A percentile compares a stretch with the other conserved stretches of the same genome.
Conservation (phyloP, 1,140 invertebrate genomes). For the Macrobrachium rosenbergii region DNA sequence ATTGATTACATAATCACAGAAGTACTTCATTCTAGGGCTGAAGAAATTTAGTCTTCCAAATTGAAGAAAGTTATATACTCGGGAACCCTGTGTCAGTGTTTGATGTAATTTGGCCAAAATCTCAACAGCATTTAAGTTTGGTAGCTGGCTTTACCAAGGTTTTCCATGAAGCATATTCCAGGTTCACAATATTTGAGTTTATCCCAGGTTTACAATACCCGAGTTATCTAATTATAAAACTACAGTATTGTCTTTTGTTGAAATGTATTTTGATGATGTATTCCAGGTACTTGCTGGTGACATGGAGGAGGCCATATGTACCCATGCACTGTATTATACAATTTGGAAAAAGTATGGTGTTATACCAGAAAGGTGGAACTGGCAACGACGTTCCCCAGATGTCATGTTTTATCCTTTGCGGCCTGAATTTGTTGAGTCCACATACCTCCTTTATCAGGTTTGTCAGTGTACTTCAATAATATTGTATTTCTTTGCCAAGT, state of each 20-base stretch:
- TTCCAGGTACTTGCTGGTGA: conserved; percentile 78
- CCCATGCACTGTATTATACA: conserved; percentile 78
- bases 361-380: conserved; percentile 80
- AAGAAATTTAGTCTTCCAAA: too few relatives aligned
- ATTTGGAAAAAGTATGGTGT: conserved; percentile 79
- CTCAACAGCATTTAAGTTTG: too few relatives aligned
- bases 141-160: too few relatives aligned
- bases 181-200: too few relatives aligned
- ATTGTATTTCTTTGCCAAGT: too few relatives aligned
- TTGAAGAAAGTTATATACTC: too few relatives aligned
- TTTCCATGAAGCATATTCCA: too few relatives aligned
- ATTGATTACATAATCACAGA: too few relatives aligned
- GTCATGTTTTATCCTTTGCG: conserved; percentile 79
- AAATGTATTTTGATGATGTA: not conserved
- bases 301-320: conserved; percentile 81
- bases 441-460: conserved; percentile 79
- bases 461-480: conserved; percentile 7
- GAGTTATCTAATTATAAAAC: not conserved
- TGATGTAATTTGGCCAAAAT: too few relatives aligned
- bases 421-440: conserved; percentile 80
- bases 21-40: too few relatives aligned
- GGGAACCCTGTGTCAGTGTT: too few relatives aligned
- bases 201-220: too few relatives aligned
- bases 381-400: conserved; percentile 77
- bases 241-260: not conserved